phyloP scores from a whole-genome alignment of 2,888 invertebrate species.

The Rotaria magnacalcarata region DNA sequence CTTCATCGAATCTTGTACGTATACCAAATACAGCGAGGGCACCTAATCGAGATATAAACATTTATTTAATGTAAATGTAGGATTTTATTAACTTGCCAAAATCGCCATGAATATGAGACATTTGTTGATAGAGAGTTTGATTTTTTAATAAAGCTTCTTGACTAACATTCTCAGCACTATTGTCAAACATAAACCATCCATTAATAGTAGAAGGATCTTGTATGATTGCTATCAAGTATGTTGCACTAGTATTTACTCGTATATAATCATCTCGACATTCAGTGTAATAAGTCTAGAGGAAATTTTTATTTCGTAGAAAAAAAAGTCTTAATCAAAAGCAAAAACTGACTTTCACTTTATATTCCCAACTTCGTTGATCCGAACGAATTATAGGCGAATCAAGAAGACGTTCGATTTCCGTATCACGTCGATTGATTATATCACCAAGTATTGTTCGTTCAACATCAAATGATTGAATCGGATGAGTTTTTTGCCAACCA shows the following conservation, averaged over 20 bases:
- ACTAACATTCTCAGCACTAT: not conserved
- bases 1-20: conserved; percentile 3
- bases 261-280: conserved; percentile 11
- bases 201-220: not conserved
- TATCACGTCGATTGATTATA: conserved; percentile 50
- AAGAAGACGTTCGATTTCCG: conserved; percentile 46
- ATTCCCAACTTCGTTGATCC: conserved; percentile 42
- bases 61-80: not conserved
- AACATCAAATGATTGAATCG: conserved; percentile 60
- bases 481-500: conserved; percentile 61
- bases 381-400: conserved; percentile 45
- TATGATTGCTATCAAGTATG: not conserved
- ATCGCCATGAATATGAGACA: conserved; percentile 5
- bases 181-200: conserved; percentile 8
- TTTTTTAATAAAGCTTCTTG: not conserved
- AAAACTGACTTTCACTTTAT: conserved; percentile 47
- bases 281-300: not conserved
- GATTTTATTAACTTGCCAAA: not conserved
- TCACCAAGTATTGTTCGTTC: conserved; percentile 60
- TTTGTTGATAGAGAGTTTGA: not conserved
- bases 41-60: not conserved
- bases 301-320: not conserved
- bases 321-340: not conserved
- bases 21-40: not conserved
- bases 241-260: not conserved